Evolutionary conservation across 2,797 vertebrate species (phyloP).

Genomic region (Euphonia xanthogaster): DNA sequence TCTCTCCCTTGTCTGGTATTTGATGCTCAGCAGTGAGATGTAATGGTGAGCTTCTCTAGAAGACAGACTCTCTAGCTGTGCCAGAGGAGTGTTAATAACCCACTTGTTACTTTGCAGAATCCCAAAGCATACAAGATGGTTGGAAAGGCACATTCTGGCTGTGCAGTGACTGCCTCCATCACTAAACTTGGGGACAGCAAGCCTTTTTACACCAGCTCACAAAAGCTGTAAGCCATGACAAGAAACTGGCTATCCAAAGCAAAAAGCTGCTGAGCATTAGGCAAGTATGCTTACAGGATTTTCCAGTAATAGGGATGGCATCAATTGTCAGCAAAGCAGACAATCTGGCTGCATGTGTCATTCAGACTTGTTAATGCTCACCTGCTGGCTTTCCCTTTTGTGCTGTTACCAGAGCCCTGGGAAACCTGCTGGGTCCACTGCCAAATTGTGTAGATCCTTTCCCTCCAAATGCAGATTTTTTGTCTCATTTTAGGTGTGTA

Average conservation of each 20-base stretch:
- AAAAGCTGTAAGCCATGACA: not conserved
- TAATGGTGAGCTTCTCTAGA: not conserved
- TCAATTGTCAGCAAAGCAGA: slow-evolving; percentile 47
- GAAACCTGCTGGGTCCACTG: not conserved
- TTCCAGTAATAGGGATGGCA: slow-evolving; percentile 28
- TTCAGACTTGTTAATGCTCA: slow-evolving; percentile 25
- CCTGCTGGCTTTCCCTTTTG: slow-evolving; percentile 5
- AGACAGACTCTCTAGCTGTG: not conserved
- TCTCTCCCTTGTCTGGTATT: not conserved
- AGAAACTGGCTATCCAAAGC: not conserved
- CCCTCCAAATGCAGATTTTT: not conserved
- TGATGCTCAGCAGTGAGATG: not conserved
- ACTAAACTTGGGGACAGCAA: not conserved
- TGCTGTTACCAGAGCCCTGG: not conserved
- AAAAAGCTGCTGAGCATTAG: not conserved
- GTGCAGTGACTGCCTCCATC: not conserved
- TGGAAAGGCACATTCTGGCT: not conserved
- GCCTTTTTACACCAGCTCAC: not conserved
- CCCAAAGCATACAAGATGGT: not conserved
- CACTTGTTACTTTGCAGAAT: not conserved
- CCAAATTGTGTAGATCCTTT: not conserved
- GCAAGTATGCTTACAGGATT: slow-evolving; percentile 4
- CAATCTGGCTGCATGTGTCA: slow-evolving; percentile 50
- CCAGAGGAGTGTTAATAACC: not conserved
- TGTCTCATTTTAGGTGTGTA: not conserved